These are phyloP conservation scores for Melolontha melolontha DNA, from an alignment of 2,888 invertebrate genomes.

Conservation along the genomic window DNA sequence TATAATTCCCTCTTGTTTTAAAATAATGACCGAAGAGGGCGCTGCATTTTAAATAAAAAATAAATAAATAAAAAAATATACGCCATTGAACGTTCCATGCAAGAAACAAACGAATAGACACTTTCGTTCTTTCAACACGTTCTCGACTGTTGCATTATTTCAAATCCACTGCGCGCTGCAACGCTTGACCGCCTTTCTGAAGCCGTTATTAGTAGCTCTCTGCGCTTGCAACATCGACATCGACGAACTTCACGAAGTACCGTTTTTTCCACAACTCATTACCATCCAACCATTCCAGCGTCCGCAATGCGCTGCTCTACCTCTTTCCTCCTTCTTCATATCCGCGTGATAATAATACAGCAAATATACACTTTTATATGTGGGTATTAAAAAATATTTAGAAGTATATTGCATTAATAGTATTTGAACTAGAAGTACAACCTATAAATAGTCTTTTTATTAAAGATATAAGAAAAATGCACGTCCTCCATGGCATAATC, in stretches of 20 bases:
- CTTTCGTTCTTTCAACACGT: constrained; percentile 21
- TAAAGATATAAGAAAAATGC: no score
- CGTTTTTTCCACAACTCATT: constrained; percentile 36
- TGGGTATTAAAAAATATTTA: no score
- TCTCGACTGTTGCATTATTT: constrained; percentile 26
- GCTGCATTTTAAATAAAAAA: constrained; percentile 23
- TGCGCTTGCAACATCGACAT: constrained; percentile 31
- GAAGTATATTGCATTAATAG: no score
- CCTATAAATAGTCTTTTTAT: no score
- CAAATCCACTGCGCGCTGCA: constrained; percentile 31
- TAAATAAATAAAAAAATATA: constrained; percentile 7
- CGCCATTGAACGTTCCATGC: background rate
- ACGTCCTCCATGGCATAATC: no score
- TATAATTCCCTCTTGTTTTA: no score
- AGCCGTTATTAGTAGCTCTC: constrained; percentile 34
- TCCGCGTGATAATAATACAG: constrained; percentile 15
- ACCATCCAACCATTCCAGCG: constrained; percentile 26
- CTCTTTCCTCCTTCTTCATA: constrained; percentile 15
- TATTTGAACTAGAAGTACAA: no score
- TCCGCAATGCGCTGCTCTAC: constrained; percentile 29
- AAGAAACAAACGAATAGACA: constrained; percentile 1
- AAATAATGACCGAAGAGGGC: constrained; percentile 3
- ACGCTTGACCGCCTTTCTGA: constrained; percentile 37
- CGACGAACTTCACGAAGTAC: constrained; percentile 29
- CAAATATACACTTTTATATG: constrained; percentile 20